Base-by-base conservation (phyloP, 2,888 invertebrate genomes). In the Fragum fragum region DNA sequence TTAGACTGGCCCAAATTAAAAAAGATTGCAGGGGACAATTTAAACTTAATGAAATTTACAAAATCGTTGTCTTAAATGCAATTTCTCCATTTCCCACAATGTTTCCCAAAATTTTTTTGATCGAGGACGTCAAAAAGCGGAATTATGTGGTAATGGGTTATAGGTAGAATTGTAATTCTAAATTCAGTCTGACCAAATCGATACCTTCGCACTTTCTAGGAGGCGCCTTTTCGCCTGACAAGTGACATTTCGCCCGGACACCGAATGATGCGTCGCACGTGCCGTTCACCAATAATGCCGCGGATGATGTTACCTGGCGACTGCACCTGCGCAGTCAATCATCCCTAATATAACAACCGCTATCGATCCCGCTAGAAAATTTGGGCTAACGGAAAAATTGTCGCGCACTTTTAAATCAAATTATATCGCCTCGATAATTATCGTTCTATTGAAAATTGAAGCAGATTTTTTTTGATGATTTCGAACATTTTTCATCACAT, bases 231-330 rank as follows among this genome's bases (percentile, higher is more conserved):
- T 53, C 71, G n/a, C n/a, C n/a, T n/a, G n/a, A n/a, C n/a, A n/a
- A n/a, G n/a, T n/a, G n/a, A n/a, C n/a, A n/a, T n/a, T n/a, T 77
- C 76, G 70, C 76, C 28, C 29, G 72, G 68, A 69, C 73, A 76
- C 79, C 71, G 76, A 52, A 28, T 78, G 84, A 80, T 84, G 75
- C 29, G 47, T 39, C 70, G 79, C 84, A 79, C 84, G 84, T 81
- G 84, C 76, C 81, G 55, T 47, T 63, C 57, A 61, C 72, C 73
- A 69, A 76, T 73, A 69, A 78, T 47, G 63, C 16, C 78, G 68
- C 77, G 80, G 72, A 71, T 76, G 79, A 68, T 47, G 70, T 79
- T 81, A 81, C 79, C 79, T 78, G 57, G 52, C 21, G 9, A 29
- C 70, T 73, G 73, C 84, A 84, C 84, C 84, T 84, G 84, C 84